A percentile compares a stretch with the other conserved stretches of the same genome.
These are phyloP conservation scores for Enteromius mattozi DNA, from an alignment of 2,797 vertebrate species.

Conservation along the genomic window DNA sequence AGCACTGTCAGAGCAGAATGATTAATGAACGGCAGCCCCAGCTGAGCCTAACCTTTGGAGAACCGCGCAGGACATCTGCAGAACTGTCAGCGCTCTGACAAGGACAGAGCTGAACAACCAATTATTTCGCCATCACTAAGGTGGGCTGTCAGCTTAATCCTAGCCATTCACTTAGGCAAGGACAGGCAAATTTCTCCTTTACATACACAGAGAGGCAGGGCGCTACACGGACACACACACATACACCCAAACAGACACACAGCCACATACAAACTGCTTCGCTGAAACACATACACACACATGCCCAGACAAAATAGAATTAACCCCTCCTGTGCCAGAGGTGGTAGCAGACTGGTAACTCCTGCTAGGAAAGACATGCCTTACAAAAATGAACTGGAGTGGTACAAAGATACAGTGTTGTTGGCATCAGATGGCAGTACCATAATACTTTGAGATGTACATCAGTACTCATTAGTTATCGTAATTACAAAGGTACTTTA, in stretches of 20 bases:
- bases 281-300: conserved; percentile 61
- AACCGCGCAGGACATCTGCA: conserved; percentile 99
- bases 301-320: conserved; percentile 81
- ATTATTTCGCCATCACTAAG: conserved; percentile 99
- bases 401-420: not conserved
- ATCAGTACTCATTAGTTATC: not conserved
- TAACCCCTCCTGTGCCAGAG: conserved; percentile 83
- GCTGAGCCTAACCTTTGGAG: conserved; percentile 99
- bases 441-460: not conserved
- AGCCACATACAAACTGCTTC: conserved; percentile 47
- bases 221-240: conserved; percentile 70
- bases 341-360: conserved; percentile 74
- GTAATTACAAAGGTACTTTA: not conserved
- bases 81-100: conserved; percentile 99
- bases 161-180: conserved; percentile 99
- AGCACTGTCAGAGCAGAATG: conserved; percentile 99
- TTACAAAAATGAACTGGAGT: conserved; percentile 5
- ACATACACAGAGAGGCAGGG: conserved; percentile 84
- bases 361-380: conserved; percentile 64
- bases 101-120: conserved; percentile 99
- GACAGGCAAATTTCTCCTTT: conserved; percentile 99
- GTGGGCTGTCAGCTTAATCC: conserved; percentile 99
- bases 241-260: conserved; percentile 66
- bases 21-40: conserved; percentile 99
- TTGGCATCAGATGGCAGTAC: not conserved